Evolutionary conservation across 2,113 vertebrate genomes (phyloP), one percentile per base, ranked within the genome.

Genomic region (Polyodon spathula): DNA sequence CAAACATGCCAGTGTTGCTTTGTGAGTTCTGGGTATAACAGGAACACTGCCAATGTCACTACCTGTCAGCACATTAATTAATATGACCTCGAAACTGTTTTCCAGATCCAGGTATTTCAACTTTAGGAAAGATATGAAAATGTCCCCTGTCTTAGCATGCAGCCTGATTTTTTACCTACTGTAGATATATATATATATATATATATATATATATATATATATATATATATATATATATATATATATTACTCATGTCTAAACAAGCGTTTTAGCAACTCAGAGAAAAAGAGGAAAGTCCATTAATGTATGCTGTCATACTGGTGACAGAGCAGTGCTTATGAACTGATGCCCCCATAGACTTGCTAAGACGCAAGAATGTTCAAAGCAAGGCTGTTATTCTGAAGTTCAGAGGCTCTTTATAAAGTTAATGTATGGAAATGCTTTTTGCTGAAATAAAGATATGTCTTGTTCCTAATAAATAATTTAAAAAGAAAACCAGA

Each of bases 201-300:
- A 50, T 50, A 14, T 1, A 11, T 50, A 12, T 50, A 2, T 50
- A 10, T 14, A n/a, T 50, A 50, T 39, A 63, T 50, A 46, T 40
- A 14, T 60, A 37, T 51, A 42, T 59, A 17, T 43, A 8, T 59
- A 5, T 37, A 41, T 46, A 17, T 46, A 5, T 46, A 10, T 59
- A 27, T 38, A 27, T 67, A 56, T 56, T 42, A 40, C 41, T 57
- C 54, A 38, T 54, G 8, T 40, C 55, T n/a, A 40, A 57, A 57
- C 38, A 7, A 39, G 14, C 14, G 9, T 43, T 16, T 58, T 17
- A 58, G 43, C 27, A 58, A 58, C 43, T 58, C n/a, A n/a, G n/a
- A 58, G n/a, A 40, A 9, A 8, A 9, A 58, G 43, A 42, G 42
- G 40, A 43, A 58, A 42, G 42, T 17, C 40, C 40, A 9, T 43